phyloP scores from a whole-genome alignment of 2,888 invertebrate species.

The Leptopilina myrica region DNA sequence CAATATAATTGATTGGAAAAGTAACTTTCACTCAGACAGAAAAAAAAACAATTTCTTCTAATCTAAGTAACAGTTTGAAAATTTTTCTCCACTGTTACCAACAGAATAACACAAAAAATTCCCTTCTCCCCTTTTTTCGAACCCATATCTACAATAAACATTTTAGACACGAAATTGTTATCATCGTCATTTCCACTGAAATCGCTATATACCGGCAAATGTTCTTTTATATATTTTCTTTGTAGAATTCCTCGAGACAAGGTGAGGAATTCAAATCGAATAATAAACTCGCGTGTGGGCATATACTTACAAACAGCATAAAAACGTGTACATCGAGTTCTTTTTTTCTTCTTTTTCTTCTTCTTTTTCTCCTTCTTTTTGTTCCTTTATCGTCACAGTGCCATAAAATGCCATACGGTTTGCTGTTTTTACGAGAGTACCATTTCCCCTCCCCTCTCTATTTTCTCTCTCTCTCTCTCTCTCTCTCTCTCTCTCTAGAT shows the following conservation, averaged over 20 bases:
- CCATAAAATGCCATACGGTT: constrained; percentile 34
- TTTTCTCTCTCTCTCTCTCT: not conserved
- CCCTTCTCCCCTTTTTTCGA: too few relatives aligned
- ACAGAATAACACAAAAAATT: too few relatives aligned
- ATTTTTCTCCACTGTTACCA: too few relatives aligned
- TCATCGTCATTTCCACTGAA: too few relatives aligned
- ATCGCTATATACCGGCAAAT: constrained; percentile 52
- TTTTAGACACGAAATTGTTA: too few relatives aligned
- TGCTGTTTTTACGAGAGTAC: constrained; percentile 29
- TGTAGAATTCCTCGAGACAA: not conserved
- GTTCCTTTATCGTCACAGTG: constrained; percentile 11
- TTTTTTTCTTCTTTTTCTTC: not conserved
- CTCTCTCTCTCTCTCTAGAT: not conserved
- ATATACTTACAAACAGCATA: not conserved
- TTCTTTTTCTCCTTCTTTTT: not conserved
- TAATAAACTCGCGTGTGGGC: constrained; percentile 12
- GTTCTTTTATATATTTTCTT: not conserved
- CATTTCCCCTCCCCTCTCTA: not conserved
- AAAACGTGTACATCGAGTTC: constrained; percentile 1
- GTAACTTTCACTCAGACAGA: too few relatives aligned
- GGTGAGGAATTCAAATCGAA: not conserved
- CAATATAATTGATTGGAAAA: too few relatives aligned
- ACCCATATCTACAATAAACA: too few relatives aligned
- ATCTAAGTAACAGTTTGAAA: too few relatives aligned
- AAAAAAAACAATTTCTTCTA: too few relatives aligned